Evolutionary conservation across 2,113 vertebrate species (phyloP).

Genomic region (Neomonachus schauinslandi): DNA sequence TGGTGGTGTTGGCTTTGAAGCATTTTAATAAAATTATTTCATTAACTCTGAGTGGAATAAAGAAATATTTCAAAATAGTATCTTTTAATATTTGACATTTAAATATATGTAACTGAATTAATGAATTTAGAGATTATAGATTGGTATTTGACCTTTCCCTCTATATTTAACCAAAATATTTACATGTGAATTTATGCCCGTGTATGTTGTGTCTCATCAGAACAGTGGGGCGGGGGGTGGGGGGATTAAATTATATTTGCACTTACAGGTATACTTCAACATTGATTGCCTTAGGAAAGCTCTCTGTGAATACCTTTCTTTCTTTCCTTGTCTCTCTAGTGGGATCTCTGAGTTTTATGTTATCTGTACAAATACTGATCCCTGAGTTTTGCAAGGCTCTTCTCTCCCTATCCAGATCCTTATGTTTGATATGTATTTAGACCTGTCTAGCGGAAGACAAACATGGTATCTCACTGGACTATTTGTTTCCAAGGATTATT

Average conservation of each 20-base stretch:
- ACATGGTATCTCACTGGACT: neutral
- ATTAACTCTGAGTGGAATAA: neutral
- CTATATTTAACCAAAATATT: neutral
- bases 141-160: neutral
- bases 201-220: neutral
- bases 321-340: neutral
- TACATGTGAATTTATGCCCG: neutral
- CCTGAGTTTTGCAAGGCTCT: neutral
- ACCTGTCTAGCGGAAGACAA: neutral
- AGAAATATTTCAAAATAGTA: slow-evolving; percentile 14
- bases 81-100: neutral
- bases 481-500: neutral
- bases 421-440: neutral
- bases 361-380: neutral
- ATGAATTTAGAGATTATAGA: slow-evolving; percentile 31
- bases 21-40: neutral
- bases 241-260: neutral
- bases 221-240: neutral
- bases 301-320: neutral
- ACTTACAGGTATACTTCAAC: neutral
- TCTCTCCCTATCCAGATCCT: neutral
- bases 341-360: neutral
- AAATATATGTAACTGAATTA: neutral
- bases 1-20: neutral
- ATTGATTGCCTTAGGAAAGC: neutral